Percentiles rank a stretch among this genome's conserved stretches.
These are phyloP conservation scores for Caenorhabditis inopinata DNA, from an alignment of 1,140 invertebrate species.

Conservation along the genomic window DNA sequence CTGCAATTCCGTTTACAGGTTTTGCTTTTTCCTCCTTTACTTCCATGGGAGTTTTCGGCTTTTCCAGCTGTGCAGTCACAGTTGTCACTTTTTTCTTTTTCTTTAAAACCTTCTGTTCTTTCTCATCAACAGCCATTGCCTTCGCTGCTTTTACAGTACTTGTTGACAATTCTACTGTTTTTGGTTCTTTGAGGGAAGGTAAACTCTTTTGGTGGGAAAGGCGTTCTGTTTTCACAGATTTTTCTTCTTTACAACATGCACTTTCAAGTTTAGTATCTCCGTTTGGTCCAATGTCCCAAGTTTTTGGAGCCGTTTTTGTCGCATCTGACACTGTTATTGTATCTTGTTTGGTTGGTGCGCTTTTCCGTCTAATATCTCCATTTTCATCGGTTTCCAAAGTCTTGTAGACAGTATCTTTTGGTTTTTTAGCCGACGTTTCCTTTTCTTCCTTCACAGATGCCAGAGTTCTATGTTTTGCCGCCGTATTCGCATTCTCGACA, in stretches of 20 bases:
- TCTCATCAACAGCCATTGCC: background rate
- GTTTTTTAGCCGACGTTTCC: background rate
- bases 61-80: background rate
- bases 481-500: background rate
- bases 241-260: background rate
- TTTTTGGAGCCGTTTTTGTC: background rate
- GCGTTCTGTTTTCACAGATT: background rate
- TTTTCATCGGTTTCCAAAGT: background rate
- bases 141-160: background rate
- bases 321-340: background rate
- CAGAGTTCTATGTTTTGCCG: background rate
- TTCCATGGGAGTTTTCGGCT: background rate
- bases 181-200: background rate
- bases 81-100: constrained; percentile 36
- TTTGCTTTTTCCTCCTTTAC: background rate
- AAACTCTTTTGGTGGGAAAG: constrained; percentile 1
- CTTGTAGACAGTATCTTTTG: background rate
- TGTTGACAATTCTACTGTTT: constrained; percentile 1
- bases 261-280: background rate
- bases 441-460: background rate
- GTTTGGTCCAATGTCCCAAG: background rate
- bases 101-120: constrained; percentile 19
- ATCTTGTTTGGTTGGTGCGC: background rate
- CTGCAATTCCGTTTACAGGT: background rate
- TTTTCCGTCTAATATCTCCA: constrained; percentile 3